These are phyloP conservation scores for Serilophus lunatus DNA, from an alignment of 2,113 vertebrate species.

Conservation along the genomic window DNA sequence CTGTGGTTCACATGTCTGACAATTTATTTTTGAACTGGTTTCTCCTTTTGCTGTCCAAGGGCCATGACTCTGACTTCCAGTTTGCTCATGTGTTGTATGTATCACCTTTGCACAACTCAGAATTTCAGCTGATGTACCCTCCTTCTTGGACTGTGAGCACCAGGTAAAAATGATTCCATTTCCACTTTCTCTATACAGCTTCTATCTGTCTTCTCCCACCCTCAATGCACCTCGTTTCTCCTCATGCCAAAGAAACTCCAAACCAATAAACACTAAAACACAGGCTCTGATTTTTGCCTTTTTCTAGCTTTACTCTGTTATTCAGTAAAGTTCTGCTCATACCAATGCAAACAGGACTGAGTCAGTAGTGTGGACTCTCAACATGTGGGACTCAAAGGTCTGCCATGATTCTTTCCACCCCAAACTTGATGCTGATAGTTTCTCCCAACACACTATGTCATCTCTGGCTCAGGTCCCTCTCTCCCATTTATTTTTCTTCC, in stretches of 20 bases:
- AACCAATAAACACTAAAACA: background rate
- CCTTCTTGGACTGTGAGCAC: background rate
- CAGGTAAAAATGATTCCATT: background rate
- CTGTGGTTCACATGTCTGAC: background rate
- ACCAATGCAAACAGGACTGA: background rate
- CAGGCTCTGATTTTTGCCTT: background rate
- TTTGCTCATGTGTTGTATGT: background rate
- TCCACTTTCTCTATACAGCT: background rate
- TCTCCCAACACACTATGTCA: background rate
- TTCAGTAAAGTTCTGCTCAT: background rate
- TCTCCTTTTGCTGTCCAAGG: background rate
- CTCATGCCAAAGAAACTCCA: background rate
- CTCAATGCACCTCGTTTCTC: background rate
- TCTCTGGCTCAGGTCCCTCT: background rate
- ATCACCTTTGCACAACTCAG: background rate
- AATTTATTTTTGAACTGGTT: background rate
- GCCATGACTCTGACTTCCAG: background rate
- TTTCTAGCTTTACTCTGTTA: background rate
- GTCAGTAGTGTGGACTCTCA: background rate
- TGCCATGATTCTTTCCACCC: background rate
- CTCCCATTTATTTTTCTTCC: background rate
- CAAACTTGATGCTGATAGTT: background rate
- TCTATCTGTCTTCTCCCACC: background rate
- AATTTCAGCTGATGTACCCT: background rate
- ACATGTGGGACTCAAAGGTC: background rate